A percentile compares a stretch with the other conserved stretches of the same genome.
These are phyloP conservation scores for Phortica variegata DNA, from an alignment of 1,140 invertebrate genomes.

Conservation along the genomic window DNA sequence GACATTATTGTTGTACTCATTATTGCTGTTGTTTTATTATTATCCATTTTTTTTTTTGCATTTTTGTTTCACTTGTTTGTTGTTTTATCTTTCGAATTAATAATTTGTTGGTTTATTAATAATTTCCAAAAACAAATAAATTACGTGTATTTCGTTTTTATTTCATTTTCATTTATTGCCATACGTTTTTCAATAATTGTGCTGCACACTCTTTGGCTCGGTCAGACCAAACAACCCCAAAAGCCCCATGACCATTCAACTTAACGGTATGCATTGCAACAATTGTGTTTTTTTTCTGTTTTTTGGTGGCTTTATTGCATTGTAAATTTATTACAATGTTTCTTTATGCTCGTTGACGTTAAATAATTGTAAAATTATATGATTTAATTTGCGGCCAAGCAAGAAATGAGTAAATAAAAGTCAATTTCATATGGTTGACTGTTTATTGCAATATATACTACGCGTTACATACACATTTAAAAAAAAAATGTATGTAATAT, in stretches of 20 bases:
- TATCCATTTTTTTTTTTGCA: neutral
- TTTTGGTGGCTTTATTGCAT: slow-evolving; percentile 12
- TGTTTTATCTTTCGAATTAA: slow-evolving; percentile 44
- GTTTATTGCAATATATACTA: no score
- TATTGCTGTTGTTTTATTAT: neutral
- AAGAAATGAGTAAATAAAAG: no score
- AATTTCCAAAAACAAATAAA: slow-evolving; percentile 49
- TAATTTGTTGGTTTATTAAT: slow-evolving; percentile 54
- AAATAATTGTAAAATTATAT: slow-evolving; percentile 54
- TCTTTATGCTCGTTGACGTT: slow-evolving; percentile 24
- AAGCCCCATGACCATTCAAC: neutral
- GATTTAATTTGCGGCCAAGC: slow-evolving; percentile 48
- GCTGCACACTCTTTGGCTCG: slow-evolving; percentile 2
- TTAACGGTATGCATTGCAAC: neutral
- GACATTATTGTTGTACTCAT: no score
- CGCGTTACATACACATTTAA: no score
- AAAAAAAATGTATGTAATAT: no score
- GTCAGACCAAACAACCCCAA: neutral
- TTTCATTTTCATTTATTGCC: slow-evolving; percentile 53
- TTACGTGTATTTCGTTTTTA: slow-evolving; percentile 41
- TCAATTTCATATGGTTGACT: no score
- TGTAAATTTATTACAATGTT: slow-evolving; percentile 9
- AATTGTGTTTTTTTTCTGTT: slow-evolving; percentile 20
- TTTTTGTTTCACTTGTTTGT: neutral
- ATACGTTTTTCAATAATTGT: slow-evolving; percentile 38